These are phyloP conservation scores for Falcaria lacertinaria DNA, from an alignment of 2,888 invertebrate genomes.

Conservation along the genomic window DNA sequence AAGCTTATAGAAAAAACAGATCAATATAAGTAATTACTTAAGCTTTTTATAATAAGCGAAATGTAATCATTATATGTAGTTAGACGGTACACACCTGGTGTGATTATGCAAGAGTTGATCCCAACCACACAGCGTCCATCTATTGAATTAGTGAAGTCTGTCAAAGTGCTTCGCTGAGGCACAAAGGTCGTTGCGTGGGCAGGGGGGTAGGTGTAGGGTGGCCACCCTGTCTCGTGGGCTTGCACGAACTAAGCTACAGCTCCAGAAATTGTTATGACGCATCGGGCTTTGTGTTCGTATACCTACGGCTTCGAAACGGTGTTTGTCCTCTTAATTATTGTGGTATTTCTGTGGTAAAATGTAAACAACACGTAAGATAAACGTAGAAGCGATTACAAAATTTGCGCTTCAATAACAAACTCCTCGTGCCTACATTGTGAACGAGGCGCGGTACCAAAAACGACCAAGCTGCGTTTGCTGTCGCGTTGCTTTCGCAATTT, in stretches of 20 bases:
- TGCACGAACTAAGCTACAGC: slow-evolving; percentile 65
- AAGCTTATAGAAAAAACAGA: no score
- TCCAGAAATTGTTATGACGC: slow-evolving; percentile 78
- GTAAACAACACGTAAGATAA: no score
- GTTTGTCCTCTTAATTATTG: neutral
- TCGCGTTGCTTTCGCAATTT: no score
- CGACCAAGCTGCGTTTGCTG: no score
- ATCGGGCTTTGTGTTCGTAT: slow-evolving; percentile 56
- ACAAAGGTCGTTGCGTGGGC: slow-evolving; percentile 80
- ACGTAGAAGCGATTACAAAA: no score
- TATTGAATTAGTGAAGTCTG: slow-evolving; percentile 79
- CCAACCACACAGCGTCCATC: slow-evolving; percentile 62
- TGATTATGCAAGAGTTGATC: slow-evolving; percentile 55
- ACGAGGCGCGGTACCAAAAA: no score
- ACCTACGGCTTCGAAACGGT: slow-evolving; percentile 6
- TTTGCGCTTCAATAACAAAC: no score
- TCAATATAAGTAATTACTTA: no score
- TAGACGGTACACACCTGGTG: no score
- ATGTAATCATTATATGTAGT: slow-evolving; percentile 27
- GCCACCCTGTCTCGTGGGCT: slow-evolving; percentile 51
- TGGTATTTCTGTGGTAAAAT: neutral
- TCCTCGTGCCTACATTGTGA: no score
- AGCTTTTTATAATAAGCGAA: neutral
- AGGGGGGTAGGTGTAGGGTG: slow-evolving; percentile 39
- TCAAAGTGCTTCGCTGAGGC: slow-evolving; percentile 77